phyloP scores from a whole-genome alignment of 1,140 invertebrate genomes.

The Temnothorax curvispinosus region DNA sequence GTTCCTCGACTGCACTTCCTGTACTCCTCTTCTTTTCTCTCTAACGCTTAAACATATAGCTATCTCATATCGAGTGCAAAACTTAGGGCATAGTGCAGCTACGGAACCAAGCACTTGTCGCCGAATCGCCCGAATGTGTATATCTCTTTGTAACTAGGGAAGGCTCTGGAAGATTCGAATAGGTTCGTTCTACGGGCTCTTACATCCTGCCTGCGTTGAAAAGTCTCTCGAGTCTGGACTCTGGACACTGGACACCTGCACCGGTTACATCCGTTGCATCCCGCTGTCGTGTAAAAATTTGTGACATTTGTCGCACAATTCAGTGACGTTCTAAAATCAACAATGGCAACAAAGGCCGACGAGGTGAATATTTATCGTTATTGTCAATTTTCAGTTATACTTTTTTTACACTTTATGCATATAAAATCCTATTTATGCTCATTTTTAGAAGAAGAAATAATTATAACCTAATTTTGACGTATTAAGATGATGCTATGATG shows the following conservation, averaged over 20 bases:
- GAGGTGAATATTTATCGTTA: conserved; percentile 43
- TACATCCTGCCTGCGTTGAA: background rate
- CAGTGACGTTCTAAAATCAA: background rate
- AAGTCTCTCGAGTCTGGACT: background rate
- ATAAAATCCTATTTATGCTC: background rate
- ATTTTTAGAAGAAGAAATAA: background rate
- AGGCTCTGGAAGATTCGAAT: background rate
- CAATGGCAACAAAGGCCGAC: conserved; percentile 54
- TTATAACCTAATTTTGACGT: background rate
- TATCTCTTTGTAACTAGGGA: too few relatives aligned
- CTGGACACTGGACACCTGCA: too few relatives aligned
- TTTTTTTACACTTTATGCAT: background rate
- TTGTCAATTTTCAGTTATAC: background rate
- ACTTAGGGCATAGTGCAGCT: too few relatives aligned
- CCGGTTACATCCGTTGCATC: background rate
- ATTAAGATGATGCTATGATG: background rate
- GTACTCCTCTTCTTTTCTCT: too few relatives aligned
- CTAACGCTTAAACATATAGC: too few relatives aligned
- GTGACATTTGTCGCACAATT: background rate
- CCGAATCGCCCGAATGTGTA: too few relatives aligned
- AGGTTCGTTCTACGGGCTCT: background rate
- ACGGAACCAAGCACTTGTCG: too few relatives aligned
- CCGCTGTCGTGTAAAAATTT: background rate
- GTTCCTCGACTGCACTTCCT: too few relatives aligned
- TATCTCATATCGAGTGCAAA: too few relatives aligned